A percentile compares a stretch with the other conserved stretches of the same genome.
Evolutionary conservation across 2,113 vertebrate species (phyloP).

Genomic region (Elanus axillaris): DNA sequence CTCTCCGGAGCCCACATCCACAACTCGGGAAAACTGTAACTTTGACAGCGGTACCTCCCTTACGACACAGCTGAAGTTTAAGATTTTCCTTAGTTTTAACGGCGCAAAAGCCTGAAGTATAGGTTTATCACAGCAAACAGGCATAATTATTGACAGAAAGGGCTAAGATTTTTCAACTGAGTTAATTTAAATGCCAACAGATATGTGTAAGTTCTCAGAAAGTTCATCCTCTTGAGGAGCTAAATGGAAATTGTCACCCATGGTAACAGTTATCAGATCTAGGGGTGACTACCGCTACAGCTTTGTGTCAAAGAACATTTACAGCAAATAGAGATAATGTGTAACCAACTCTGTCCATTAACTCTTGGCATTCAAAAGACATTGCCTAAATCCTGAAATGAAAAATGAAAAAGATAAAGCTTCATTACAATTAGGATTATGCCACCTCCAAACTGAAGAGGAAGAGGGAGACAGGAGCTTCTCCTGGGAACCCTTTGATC

Average conservation of each 20-base stretch:
- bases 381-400: not conserved
- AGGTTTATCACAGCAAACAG: not conserved
- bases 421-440: not conserved
- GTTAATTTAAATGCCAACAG: not conserved
- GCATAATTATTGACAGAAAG: not conserved
- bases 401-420: not conserved
- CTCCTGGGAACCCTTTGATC: not conserved
- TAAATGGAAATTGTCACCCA: not conserved
- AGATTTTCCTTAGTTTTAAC: not conserved
- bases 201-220: not conserved
- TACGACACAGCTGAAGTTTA: not conserved
- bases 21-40: not conserved
- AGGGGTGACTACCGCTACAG: not conserved
- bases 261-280: conserved; percentile 31
- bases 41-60: not conserved
- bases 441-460: not conserved
- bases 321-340: not conserved
- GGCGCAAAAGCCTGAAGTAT: not conserved
- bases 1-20: not conserved
- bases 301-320: not conserved
- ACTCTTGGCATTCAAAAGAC: not conserved
- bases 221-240: not conserved
- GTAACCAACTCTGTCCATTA: not conserved
- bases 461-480: not conserved
- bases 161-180: not conserved